A percentile compares a stretch with the other conserved stretches of the same genome.
Evolutionary conservation across 2,113 vertebrate species (phyloP).

Genomic region (Bungarus multicinctus): DNA sequence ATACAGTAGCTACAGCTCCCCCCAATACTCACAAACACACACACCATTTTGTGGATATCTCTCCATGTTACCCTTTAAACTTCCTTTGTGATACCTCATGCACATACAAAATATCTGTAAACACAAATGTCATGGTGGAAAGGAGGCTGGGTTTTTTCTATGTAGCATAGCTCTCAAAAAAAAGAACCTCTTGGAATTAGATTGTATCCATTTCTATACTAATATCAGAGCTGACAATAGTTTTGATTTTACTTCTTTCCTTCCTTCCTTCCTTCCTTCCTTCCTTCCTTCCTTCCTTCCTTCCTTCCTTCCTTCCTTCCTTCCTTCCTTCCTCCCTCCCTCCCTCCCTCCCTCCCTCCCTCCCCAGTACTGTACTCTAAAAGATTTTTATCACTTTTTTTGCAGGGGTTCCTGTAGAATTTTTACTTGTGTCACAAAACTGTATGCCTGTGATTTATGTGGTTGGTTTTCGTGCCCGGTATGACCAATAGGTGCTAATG

Average conservation of each 20-base stretch:
- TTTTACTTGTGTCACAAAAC: background rate
- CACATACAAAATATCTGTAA: background rate
- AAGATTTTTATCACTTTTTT: background rate
- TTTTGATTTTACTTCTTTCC: background rate
- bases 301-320: too few species aligned
- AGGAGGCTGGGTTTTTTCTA: background rate
- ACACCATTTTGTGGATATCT: too few species aligned
- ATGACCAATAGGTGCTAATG: background rate
- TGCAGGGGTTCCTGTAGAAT: background rate
- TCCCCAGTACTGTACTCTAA: background rate
- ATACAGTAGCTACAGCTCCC: background rate
- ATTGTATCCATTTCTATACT: background rate
- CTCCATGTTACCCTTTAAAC: background rate
- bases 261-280: too few species aligned
- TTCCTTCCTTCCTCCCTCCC: too few species aligned
- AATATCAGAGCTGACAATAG: background rate
- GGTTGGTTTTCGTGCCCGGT: background rate
- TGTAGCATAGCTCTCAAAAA: background rate
- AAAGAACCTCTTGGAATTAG: background rate
- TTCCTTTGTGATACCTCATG: background rate
- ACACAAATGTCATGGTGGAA: background rate
- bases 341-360: fast-evolving
- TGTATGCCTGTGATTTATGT: background rate
- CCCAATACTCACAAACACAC: too few species aligned
- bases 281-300: too few species aligned